A percentile compares a stretch with the other conserved stretches of the same genome.
Conservation (phyloP, 2,113 vertebrate genomes). For the Ceyx melanurus region DNA sequence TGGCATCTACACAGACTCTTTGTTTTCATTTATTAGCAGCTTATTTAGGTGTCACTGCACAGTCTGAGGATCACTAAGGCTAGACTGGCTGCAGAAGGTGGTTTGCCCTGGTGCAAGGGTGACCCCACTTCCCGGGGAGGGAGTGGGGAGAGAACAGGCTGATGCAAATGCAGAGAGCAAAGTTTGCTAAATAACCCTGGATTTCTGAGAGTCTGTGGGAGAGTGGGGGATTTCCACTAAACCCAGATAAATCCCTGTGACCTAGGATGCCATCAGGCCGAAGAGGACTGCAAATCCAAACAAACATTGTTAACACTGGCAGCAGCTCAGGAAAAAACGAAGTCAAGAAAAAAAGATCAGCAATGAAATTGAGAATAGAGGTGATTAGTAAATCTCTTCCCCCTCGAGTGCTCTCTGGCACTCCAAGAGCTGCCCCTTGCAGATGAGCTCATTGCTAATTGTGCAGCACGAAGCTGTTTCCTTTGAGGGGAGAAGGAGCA, state of each 20-base stretch:
- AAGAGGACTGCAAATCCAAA: not conserved
- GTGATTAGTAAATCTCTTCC: not conserved
- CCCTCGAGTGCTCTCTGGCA: not conserved
- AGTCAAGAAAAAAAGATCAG: not conserved
- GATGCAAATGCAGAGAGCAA: not conserved
- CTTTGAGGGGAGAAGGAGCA: not conserved
- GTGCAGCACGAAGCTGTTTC: accelerated
- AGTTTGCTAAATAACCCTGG: not conserved
- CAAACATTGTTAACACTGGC: constrained; percentile 13
- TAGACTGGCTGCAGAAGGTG: not conserved
- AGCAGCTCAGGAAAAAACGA: not conserved
- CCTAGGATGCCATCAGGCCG: not conserved
- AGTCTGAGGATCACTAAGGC: not conserved
- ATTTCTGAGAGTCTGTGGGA: not conserved
- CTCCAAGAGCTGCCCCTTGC: accelerated
- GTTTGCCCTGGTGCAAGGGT: not conserved
- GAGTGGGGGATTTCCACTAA: not conserved
- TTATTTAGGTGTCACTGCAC: not conserved
- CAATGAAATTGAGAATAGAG: not conserved
- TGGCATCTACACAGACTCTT: not conserved
- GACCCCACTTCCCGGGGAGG: accelerated
- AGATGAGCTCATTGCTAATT: not conserved
- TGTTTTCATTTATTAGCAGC: not conserved
- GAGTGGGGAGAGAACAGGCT: not conserved
- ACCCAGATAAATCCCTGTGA: not conserved